phyloP scores from a whole-genome alignment of 2,888 invertebrate genomes.

The Eristalis intricaria region DNA sequence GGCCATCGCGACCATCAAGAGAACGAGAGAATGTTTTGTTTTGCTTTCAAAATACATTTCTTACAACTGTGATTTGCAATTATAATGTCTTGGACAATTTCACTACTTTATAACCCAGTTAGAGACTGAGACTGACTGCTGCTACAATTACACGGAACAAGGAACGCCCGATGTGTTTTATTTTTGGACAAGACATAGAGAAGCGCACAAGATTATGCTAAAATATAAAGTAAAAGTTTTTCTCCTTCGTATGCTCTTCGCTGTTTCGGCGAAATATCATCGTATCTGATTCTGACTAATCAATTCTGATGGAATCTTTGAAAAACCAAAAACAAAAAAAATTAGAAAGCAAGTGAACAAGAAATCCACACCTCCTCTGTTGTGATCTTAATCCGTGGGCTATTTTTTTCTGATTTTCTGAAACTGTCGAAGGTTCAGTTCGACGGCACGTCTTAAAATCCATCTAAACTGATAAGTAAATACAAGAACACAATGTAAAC shows the following conservation, averaged over 20 bases:
- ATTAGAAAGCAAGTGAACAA: constrained; percentile 33
- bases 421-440: constrained; percentile 24
- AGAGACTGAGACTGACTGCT: neutral
- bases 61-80: constrained; percentile 33
- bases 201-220: neutral
- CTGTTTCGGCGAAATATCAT: neutral
- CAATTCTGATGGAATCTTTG: neutral
- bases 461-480: constrained; percentile 19
- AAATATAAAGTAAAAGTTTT: neutral
- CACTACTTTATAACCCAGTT: constrained; percentile 39
- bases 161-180: neutral
- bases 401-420: constrained; percentile 4
- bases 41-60: neutral
- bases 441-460: constrained; percentile 10
- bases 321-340: constrained; percentile 1
- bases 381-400: constrained; percentile 15
- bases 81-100: constrained; percentile 25
- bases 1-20: neutral
- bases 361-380: constrained; percentile 26
- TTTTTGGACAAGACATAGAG: neutral
- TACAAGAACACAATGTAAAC: constrained; percentile 22
- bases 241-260: neutral
- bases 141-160: neutral
- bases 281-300: constrained; percentile 2
- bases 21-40: neutral